phyloP scores from a whole-genome alignment of 2,113 vertebrate genomes.

The Sander lucioperca region DNA sequence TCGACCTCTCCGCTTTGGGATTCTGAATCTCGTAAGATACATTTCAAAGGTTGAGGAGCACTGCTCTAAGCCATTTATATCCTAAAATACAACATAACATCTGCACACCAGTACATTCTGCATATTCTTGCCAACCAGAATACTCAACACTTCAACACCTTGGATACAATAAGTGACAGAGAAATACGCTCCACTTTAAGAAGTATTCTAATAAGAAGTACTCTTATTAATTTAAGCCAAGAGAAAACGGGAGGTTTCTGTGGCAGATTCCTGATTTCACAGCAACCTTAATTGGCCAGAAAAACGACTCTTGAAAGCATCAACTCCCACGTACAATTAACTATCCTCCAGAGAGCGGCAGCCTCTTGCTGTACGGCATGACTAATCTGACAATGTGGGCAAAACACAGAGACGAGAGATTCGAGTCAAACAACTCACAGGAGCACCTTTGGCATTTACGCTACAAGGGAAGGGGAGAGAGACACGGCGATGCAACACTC shows the following conservation, averaged over 20 bases:
- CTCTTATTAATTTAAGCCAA: constrained; percentile 8
- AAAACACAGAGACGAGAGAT: constrained; percentile 68
- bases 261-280: constrained; percentile 69
- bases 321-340: constrained; percentile 80
- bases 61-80: constrained; percentile 31
- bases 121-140: constrained; percentile 14
- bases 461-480: constrained; percentile 48
- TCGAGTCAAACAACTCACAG: constrained; percentile 69
- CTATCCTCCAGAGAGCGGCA: constrained; percentile 68
- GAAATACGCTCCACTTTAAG: neutral
- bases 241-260: constrained; percentile 39
- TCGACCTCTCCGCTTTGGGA: constrained; percentile 35
- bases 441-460: constrained; percentile 67
- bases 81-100: constrained; percentile 48
- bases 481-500: constrained; percentile 26
- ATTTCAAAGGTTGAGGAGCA: neutral
- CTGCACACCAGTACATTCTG: constrained; percentile 9
- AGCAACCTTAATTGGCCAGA: constrained; percentile 72
- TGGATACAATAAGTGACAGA: neutral
- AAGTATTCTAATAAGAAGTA: constrained; percentile 25
- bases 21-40: constrained; percentile 10
- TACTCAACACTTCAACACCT: constrained; percentile 17
- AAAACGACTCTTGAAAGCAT: constrained; percentile 72
- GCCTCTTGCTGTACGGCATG: constrained; percentile 70
- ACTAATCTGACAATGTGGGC: constrained; percentile 82